Evolutionary conservation across 2,797 vertebrate genomes (phyloP).

Genomic region (Hafferia zeledoni): DNA sequence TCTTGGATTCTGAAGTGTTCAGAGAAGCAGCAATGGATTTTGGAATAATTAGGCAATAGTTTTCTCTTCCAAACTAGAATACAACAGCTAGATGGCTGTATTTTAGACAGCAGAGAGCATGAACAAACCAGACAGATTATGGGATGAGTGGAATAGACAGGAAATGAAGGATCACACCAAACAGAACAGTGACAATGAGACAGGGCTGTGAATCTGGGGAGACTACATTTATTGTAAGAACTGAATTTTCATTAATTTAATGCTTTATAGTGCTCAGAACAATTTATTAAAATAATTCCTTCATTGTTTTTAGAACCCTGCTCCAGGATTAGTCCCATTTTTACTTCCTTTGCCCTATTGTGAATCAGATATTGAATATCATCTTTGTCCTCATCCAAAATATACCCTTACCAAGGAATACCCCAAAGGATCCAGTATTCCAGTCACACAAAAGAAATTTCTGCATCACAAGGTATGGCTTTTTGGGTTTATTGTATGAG

Average conservation of each 20-base stretch:
- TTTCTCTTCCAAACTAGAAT: neutral
- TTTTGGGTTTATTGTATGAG: neutral
- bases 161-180: neutral
- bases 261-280: neutral
- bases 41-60: neutral
- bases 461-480: constrained; percentile 80
- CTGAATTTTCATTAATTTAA: neutral
- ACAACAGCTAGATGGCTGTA: neutral
- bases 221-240: neutral
- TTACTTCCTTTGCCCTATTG: constrained; percentile 80
- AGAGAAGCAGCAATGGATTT: neutral
- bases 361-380: constrained; percentile 84
- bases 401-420: constrained; percentile 70
- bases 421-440: constrained; percentile 46
- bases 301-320: constrained; percentile 83
- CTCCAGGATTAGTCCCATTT: constrained; percentile 82
- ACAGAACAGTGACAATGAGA: neutral
- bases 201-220: neutral
- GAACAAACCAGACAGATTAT: neutral
- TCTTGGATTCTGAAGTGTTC: neutral
- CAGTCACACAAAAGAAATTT: constrained; percentile 78
- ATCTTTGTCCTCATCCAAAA: constrained; percentile 87
- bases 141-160: neutral
- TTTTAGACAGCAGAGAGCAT: neutral
- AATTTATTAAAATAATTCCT: neutral